Conservation (phyloP, 2,888 invertebrate species). For the Lithophane ornitopus region DNA sequence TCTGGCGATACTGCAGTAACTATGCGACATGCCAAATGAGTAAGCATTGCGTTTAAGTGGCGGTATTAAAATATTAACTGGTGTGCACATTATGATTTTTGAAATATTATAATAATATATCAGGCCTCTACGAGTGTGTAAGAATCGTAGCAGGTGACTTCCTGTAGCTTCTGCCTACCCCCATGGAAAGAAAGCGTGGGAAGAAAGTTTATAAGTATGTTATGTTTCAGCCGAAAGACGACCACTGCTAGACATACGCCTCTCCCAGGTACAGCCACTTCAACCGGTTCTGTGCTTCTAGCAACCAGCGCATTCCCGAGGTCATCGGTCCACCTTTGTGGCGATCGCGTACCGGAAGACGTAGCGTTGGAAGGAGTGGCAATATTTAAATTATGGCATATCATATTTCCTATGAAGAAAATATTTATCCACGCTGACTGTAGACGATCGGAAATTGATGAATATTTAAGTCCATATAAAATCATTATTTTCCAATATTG, state of each 20-base stretch:
- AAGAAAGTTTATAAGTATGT: not conserved
- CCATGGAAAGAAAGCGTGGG: not conserved
- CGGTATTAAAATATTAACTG: not conserved
- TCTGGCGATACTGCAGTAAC: constrained; percentile 45
- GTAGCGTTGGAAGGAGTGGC: not conserved
- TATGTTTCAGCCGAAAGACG: no score
- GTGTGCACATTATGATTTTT: not conserved
- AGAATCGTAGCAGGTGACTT: not conserved
- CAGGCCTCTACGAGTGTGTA: not conserved
- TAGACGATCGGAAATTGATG: not conserved
- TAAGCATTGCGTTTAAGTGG: not conserved
- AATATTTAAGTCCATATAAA: not conserved
- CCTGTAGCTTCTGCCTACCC: not conserved
- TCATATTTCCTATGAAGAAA: not conserved
- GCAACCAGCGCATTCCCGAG: no score
- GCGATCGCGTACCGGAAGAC: no score
- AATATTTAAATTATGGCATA: not conserved
- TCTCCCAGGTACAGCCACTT: no score
- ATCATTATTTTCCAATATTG: not conserved
- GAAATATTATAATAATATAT: no score
- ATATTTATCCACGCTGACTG: not conserved
- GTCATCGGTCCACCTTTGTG: no score
- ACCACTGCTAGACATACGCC: no score
- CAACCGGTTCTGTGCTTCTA: no score
- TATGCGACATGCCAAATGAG: not conserved